Conservation (phyloP, 1,140 invertebrate genomes). For the Babylonia areolata region DNA sequence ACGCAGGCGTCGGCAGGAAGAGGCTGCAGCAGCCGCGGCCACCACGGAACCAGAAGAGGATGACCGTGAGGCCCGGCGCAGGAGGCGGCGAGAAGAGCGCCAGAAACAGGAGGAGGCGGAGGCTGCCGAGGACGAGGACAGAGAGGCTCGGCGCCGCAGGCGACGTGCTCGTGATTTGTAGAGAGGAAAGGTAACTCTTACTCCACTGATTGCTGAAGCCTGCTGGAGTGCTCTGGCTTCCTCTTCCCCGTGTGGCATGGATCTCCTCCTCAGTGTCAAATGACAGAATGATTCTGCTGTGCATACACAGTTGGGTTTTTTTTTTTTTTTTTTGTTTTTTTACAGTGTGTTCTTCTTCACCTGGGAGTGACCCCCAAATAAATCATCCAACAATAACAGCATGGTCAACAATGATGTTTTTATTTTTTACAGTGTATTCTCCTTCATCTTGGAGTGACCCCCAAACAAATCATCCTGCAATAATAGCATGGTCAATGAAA, state of each 20-base stretch:
- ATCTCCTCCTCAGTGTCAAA: not conserved
- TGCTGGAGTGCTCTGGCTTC: not conserved
- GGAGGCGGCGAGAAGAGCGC: constrained; percentile 4
- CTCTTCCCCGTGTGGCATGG: not conserved
- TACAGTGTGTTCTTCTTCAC: no score
- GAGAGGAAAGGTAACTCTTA: not conserved
- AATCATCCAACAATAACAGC: no score
- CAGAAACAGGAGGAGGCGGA: constrained; percentile 38
- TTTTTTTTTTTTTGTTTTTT: no score
- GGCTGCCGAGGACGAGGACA: constrained; percentile 22
- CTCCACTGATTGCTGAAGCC: not conserved
- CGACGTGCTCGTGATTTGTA: constrained; percentile 16
- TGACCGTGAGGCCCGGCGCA: constrained; percentile 5
- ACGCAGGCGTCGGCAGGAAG: constrained; percentile 33
- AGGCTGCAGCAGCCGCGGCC: not conserved
- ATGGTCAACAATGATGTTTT: not conserved
- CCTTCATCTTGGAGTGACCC: not conserved
- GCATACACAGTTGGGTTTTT: no score
- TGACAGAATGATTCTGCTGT: no score
- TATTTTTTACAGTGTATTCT: not conserved
- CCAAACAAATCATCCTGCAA: no score
- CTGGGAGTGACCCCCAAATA: no score
- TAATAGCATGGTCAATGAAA: not conserved
- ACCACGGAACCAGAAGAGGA: not conserved
- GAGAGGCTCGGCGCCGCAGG: constrained; percentile 19